Percentiles rank a stretch among this genome's conserved stretches.
Evolutionary conservation across 2,113 vertebrate genomes (phyloP).

Genomic region (Beaufortia kweichowensis): DNA sequence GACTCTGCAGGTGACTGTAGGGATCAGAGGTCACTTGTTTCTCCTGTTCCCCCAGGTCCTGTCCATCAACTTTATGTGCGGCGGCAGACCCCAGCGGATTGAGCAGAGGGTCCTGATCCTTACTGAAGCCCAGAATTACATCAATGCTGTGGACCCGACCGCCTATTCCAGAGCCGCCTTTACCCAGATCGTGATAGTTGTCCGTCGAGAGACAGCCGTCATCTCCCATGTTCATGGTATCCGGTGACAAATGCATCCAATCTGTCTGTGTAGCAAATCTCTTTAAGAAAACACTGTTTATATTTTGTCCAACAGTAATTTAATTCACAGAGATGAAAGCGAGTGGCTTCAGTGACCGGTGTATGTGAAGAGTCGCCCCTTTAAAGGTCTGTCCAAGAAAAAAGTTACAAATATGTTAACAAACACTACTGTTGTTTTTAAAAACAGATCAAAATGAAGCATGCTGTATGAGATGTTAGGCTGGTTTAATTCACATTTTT

Average conservation of each 20-base stretch:
- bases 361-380: neutral
- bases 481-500: too few species aligned
- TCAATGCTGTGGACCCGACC: slow-evolving; percentile 78
- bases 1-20: slow-evolving; percentile 65
- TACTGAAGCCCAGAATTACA: slow-evolving; percentile 79
- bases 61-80: slow-evolving; percentile 58
- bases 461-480: too few species aligned
- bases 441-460: too few species aligned
- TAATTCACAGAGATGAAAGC: neutral
- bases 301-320: neutral
- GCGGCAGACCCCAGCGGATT: slow-evolving; percentile 58
- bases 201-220: slow-evolving; percentile 71
- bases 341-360: too few species aligned
- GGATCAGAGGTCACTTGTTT: slow-evolving; percentile 54
- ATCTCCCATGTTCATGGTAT: slow-evolving; percentile 75
- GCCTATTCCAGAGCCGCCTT: slow-evolving; percentile 66
- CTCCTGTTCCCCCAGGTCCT: slow-evolving; percentile 57
- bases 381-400: neutral
- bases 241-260: slow-evolving; percentile 80
- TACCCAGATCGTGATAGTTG: slow-evolving; percentile 75
- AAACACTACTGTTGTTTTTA: neutral
- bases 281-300: neutral
- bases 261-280: slow-evolving; percentile 33
- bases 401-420: neutral
- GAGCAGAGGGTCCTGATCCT: slow-evolving; percentile 76